Base-by-base conservation (phyloP, 2,888 invertebrate genomes). In the Lagria hirta region DNA sequence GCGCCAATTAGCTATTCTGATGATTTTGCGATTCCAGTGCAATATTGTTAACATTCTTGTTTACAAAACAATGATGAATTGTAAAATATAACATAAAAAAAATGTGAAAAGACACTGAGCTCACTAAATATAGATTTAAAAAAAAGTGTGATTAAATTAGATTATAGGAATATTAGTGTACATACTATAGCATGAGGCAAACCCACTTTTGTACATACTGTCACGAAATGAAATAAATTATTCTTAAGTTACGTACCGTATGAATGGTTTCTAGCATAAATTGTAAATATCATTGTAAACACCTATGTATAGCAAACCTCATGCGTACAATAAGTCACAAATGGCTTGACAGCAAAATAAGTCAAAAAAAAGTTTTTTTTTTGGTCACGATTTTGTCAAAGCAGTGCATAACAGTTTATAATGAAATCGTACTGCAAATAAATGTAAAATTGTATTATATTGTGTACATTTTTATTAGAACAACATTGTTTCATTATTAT, bases 401-500 rank as follows among this genome's bases (percentile, higher is more conserved):
- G 16, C 17, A 18, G 7, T 10, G 12, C 5, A 17, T 11, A 17
- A 11, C 2, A 18, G 5, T 24, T 8, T 24, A 24, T 22, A 7
- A 18, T 7, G 26, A 7, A 13, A n/a, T 28, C 38, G 51, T 45
- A 46, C 46, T 44, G 44, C 43, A 15, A 17, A 52, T 60, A 32
- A 33, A 62, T 64, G 61, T 69, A 69, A 67, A 68, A 61, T 67
- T 70, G 69, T 70, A 71, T 59, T 62, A 70, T 70, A 69, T 61
- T 70, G 68, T 70, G 65, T 66, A 70, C 66, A 65, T 55, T 61
- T 64, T n/a, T n/a, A n/a, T n/a, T 69, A 68, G 68, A 63, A 68
- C 67, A 65, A 68, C 60, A 67, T 61, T 65, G 64, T 68, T 69
- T 67, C 58, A 56, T 63, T 62, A 54, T 63, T 57, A 49, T 65